phyloP scores from a whole-genome alignment of 2,113 vertebrate genomes.

The Sinocyclocheilus anophthalmus region DNA sequence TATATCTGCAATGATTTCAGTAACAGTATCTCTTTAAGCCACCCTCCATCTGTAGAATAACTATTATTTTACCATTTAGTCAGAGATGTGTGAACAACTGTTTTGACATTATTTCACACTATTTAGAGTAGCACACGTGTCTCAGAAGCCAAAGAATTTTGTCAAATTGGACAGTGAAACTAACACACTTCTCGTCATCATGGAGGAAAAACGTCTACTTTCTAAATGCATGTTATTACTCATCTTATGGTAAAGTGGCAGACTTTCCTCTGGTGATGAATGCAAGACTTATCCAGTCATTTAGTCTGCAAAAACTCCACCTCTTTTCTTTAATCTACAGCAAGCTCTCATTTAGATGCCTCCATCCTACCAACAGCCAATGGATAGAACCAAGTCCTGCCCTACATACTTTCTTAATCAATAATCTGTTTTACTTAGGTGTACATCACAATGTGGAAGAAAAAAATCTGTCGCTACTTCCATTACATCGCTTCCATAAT shows the following conservation, averaged over 20 bases:
- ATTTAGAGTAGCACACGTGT: neutral
- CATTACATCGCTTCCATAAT: neutral
- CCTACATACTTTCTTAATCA: neutral
- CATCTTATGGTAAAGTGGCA: no score
- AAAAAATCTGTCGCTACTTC: neutral
- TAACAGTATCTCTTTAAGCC: no score
- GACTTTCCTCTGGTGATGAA: neutral
- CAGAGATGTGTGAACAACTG: neutral
- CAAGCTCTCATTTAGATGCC: neutral
- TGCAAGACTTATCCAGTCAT: neutral
- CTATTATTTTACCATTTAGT: neutral
- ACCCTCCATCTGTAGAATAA: neutral
- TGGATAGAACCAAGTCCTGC: neutral
- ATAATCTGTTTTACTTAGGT: neutral
- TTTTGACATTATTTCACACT: neutral
- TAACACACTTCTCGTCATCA: no score
- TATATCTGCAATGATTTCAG: neutral
- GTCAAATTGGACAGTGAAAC: neutral
- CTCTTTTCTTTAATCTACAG: neutral
- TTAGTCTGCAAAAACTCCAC: no score
- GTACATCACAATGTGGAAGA: neutral
- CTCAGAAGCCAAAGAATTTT: neutral
- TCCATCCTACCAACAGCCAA: neutral
- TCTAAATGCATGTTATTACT: neutral
- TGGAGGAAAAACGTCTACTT: neutral